Conservation (phyloP, 2,888 invertebrate species). For the Gnatocerus cornutus region DNA sequence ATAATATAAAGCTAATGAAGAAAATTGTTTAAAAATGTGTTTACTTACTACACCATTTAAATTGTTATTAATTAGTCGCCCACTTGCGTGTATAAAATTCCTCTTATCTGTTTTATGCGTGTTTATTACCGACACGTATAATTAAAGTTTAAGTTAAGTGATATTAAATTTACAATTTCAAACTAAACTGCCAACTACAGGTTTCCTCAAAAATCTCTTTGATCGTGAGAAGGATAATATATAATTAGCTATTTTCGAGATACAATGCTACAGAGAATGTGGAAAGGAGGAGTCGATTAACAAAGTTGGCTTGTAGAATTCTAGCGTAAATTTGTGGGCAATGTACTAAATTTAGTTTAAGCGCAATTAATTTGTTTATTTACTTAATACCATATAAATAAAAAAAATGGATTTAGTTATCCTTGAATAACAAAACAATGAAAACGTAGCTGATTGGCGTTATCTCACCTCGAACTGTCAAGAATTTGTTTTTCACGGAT, state of each 20-base stretch:
- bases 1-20: no score
- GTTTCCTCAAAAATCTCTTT: conserved; percentile 9
- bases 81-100: conserved; percentile 12
- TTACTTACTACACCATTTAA: no score
- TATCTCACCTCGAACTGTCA: no score
- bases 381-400: no score
- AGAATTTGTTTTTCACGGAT: no score
- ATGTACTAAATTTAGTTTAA: no score
- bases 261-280: background rate
- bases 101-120: conserved; percentile 20
- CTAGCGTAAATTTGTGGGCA: no score
- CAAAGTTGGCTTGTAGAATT: background rate
- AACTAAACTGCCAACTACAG: conserved; percentile 5
- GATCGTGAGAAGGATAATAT: conserved; percentile 15
- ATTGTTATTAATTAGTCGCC: background rate
- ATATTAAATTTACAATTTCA: conserved; percentile 29
- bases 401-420: no score
- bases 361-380: background rate
- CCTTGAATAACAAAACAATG: no score
- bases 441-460: no score
- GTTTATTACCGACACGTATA: conserved; percentile 14
- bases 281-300: background rate
- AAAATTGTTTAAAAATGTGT: no score
- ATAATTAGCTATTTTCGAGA: background rate
- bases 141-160: conserved; percentile 19